A percentile compares a stretch with the other conserved stretches of the same genome.
Evolutionary conservation across 2,797 vertebrate species (phyloP).

Genomic region (Cossypha caffra): DNA sequence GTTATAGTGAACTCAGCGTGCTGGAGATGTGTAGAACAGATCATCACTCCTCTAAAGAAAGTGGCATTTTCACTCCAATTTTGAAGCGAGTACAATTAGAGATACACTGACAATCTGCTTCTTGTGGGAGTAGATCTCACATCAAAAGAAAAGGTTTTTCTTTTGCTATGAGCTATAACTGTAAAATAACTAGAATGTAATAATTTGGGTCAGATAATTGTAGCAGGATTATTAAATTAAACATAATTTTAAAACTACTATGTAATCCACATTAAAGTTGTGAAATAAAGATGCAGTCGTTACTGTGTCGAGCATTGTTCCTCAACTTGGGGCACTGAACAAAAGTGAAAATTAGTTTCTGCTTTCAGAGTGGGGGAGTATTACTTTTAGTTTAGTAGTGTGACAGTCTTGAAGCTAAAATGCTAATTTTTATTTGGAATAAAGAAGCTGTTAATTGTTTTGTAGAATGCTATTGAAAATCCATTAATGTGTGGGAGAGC

Average conservation of each 20-base stretch:
- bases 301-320: neutral
- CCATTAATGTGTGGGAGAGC: neutral
- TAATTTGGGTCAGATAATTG: neutral
- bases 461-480: constrained; percentile 8
- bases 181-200: neutral
- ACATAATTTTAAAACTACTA: neutral
- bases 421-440: neutral
- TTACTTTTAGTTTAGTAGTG: neutral
- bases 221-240: neutral
- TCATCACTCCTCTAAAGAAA: neutral
- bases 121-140: neutral
- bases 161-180: neutral
- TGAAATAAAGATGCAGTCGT: neutral
- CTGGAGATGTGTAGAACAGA: neutral
- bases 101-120: neutral
- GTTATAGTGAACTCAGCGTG: neutral
- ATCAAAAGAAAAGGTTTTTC: neutral
- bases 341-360: neutral
- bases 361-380: neutral
- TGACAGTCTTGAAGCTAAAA: neutral
- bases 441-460: constrained; percentile 5
- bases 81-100: neutral
- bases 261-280: neutral
- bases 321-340: neutral
- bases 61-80: neutral